Conservation (phyloP, 2,113 vertebrate genomes). For the Oncorhynchus tshawytscha region DNA sequence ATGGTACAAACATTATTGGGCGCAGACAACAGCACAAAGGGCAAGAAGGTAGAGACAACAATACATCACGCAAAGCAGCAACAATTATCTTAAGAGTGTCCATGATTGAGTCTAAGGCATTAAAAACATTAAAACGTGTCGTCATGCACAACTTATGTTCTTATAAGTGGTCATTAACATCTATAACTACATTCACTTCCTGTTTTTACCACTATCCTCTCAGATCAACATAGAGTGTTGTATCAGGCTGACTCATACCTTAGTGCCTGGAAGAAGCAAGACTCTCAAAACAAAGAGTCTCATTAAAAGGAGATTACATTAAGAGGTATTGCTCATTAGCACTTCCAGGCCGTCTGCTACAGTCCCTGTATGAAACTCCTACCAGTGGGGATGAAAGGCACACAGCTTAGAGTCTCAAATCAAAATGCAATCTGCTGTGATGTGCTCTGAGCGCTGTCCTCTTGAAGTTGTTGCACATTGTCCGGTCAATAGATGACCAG, state of each 20-base stretch:
- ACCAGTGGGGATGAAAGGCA: conserved; percentile 22
- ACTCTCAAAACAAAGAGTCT: not conserved
- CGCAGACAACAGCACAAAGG: no score
- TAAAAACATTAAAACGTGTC: no score
- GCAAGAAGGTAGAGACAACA: no score
- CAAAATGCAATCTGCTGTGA: conserved; percentile 21
- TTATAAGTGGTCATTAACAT: no score
- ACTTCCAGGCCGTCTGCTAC: not conserved
- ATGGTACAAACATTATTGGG: no score
- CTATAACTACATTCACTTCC: no score
- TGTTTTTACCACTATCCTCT: no score
- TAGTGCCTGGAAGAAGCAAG: not conserved
- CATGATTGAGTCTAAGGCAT: no score
- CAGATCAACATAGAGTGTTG: no score
- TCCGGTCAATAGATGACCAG: conserved; percentile 22
- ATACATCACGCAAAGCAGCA: no score
- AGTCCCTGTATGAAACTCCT: not conserved
- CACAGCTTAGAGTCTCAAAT: conserved; percentile 23
- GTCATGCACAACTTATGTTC: no score
- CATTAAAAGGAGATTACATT: conserved; percentile 1
- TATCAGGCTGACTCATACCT: not conserved
- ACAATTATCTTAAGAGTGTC: no score
- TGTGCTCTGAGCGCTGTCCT: not conserved
- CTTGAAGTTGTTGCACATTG: conserved; percentile 23
- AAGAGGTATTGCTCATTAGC: conserved; percentile 32